Conservation (phyloP, 1,140 invertebrate genomes). For the Lanistes nyassanus region DNA sequence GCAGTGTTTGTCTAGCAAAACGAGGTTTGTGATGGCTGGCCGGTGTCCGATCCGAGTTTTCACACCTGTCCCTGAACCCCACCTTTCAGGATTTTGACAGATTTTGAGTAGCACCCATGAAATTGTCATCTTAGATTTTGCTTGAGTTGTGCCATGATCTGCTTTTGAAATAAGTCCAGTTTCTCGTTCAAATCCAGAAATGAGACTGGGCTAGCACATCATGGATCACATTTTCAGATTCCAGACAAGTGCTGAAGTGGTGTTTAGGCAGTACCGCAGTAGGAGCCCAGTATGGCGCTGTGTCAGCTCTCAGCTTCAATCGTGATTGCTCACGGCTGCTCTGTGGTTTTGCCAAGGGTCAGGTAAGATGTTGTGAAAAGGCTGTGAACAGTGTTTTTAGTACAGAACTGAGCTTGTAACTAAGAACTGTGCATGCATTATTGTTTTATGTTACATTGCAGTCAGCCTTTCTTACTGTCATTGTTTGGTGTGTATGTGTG, state of each 20-base stretch:
- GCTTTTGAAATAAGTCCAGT: no score
- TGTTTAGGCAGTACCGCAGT: slow-evolving; percentile 74
- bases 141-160: no score
- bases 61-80: no score
- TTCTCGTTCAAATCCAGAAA: no score
- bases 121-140: no score
- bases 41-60: no score
- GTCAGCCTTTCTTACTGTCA: not conserved
- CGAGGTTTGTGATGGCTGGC: no score
- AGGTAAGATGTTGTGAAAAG: slow-evolving; percentile 67
- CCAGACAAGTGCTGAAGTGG: slow-evolving; percentile 78
- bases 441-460: not conserved
- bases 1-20: no score
- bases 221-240: slow-evolving; percentile 51
- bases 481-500: not conserved
- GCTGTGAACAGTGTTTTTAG: no score
- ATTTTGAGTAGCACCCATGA: no score
- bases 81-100: no score
- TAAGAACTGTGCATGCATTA: not conserved
- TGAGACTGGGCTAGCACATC: no score
- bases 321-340: slow-evolving; percentile 85
- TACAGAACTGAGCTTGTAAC: not conserved
- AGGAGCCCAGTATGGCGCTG: slow-evolving; percentile 74
- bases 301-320: slow-evolving; percentile 88
- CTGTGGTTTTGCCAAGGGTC: slow-evolving; percentile 87